Conservation (phyloP, 1,140 invertebrate species). For the Cepaea nemoralis region DNA sequence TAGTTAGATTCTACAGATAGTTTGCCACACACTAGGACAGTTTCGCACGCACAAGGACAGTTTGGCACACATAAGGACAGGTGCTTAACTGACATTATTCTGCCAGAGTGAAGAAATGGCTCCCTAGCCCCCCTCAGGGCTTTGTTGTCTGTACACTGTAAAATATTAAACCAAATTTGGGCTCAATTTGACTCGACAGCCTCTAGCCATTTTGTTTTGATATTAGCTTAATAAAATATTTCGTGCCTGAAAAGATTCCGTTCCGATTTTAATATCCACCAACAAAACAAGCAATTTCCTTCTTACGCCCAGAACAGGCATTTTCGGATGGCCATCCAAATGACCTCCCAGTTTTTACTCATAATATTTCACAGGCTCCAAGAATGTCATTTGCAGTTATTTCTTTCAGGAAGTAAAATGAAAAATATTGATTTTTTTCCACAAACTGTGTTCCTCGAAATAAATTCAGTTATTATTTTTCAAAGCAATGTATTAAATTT, state of each 20-base stretch:
- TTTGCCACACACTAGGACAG: no score
- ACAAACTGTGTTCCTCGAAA: slow-evolving; percentile 20
- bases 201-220: slow-evolving; percentile 16
- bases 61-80: no score
- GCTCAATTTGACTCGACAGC: background rate
- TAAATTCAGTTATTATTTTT: slow-evolving; percentile 26
- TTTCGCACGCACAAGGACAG: no score
- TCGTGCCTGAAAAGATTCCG: slow-evolving; percentile 31
- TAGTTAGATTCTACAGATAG: no score
- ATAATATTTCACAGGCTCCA: slow-evolving; percentile 26
- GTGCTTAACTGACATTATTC: no score
- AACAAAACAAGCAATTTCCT: slow-evolving; percentile 42
- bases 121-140: no score
- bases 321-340: slow-evolving; percentile 17
- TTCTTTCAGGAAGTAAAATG: slow-evolving; percentile 35
- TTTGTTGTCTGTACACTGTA: background rate
- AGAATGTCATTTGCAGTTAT: slow-evolving; percentile 33
- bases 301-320: slow-evolving; percentile 35
- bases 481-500: slow-evolving; percentile 36
- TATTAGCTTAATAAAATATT: slow-evolving; percentile 41
- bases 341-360: slow-evolving; percentile 33
- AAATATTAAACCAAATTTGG: background rate
- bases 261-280: slow-evolving; percentile 39
- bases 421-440: slow-evolving; percentile 32
- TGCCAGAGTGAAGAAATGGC: no score